Conservation (phyloP, 2,797 vertebrate species). For the Chrysocyon brachyurus region DNA sequence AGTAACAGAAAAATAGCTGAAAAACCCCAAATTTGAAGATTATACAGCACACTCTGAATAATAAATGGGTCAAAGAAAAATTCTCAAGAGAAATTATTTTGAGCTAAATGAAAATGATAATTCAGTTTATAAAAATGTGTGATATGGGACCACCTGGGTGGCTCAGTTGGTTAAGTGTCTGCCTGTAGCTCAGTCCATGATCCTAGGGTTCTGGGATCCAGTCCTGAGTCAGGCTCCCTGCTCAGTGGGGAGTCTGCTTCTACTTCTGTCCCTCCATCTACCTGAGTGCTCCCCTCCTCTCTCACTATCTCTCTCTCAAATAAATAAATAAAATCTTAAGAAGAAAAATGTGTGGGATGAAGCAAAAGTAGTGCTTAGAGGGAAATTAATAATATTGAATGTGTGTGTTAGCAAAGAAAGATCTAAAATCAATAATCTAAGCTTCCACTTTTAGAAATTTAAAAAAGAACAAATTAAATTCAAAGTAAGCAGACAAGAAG, state of each 20-base stretch:
- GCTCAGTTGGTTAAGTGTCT: no score
- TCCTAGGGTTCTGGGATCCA: no score
- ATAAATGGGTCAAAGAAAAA: not conserved
- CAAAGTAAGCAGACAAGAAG: not conserved
- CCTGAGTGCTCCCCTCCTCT: no score
- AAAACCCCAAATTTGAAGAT: not conserved
- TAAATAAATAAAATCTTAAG: not conserved
- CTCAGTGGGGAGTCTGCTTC: no score
- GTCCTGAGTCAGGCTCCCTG: no score
- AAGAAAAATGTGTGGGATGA: not conserved
- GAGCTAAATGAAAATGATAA: not conserved
- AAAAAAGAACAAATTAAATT: not conserved
- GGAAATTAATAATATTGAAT: not conserved
- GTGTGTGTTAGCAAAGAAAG: not conserved
- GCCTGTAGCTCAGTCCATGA: not conserved
- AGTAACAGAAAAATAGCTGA: not conserved
- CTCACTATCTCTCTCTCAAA: not conserved
- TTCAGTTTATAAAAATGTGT: not conserved
- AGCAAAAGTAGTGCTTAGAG: not conserved
- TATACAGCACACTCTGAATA: not conserved
- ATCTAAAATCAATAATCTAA: not conserved
- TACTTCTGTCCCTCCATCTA: no score
- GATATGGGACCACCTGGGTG: not conserved
- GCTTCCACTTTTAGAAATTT: not conserved
- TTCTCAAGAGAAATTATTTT: not conserved